Evolutionary conservation across 2,888 invertebrate species (phyloP), one percentile per base, ranked within the genome.

Genomic region (Troilus luridus): DNA sequence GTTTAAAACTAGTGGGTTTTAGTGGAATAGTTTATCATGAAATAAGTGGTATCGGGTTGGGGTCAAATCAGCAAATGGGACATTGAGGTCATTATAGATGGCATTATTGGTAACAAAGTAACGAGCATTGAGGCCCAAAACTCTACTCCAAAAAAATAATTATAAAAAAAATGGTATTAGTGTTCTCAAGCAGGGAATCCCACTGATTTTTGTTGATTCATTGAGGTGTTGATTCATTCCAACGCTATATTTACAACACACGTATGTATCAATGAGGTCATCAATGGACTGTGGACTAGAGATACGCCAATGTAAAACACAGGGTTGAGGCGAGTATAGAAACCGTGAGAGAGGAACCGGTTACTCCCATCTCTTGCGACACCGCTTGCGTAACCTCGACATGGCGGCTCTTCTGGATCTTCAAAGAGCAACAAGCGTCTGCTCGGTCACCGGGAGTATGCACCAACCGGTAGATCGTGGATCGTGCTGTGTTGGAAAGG

Each of bases 271-370:
- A 64, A 64, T 64, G 64, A 64, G 64, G n/a, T 64, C n/a, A 64
- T n/a, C 64, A n/a, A 24, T 9, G 64, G n/a, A 64, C n/a, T 67
- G 12, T 19, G 72, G 72, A 17, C 17, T 7, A 14, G 21, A 8
- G 17, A 19, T 41, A 41, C 72, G 41, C 17, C 27, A 41, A 41
- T 27, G 41, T 24, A 85, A 56, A n/a, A 85, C n/a, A 54, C 85
- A 19, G 21, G 41, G 85, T 3, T 56, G n/a, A 56, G 56, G 56
- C 21, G 56, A n/a, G 85, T 85, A 56, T 12, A 85, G 85, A 85
- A 85, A 85, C 85, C 56, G 85, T 85, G 85, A n/a, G 81, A 81
- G 72, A 85, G 85, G 81, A 85, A 85, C 85, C 41, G 85, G 85
- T 81, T 56, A 6, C 54, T 81, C 10, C 14, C 5, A 54, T 2